Evolutionary conservation across 2,888 invertebrate genomes (phyloP), one percentile per base, ranked within the genome.

Genomic region (Andrena minutula): DNA sequence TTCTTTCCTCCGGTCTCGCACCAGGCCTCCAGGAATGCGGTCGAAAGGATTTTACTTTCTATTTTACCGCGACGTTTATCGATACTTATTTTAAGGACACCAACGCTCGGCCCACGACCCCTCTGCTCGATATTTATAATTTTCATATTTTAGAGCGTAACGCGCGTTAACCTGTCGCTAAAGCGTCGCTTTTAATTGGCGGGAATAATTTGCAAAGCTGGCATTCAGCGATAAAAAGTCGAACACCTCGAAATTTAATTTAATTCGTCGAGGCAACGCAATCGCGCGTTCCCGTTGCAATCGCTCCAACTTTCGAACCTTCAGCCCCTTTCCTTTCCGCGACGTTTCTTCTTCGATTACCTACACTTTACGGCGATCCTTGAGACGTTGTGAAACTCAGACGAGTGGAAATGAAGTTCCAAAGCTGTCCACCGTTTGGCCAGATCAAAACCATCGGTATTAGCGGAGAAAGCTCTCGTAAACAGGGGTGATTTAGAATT

Each of bases 401-500:
- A 4, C 60, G 7, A 7, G 12, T 63, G n/a, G 23, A 70, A 32
- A 30, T 16, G 63, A 23, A 41, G 56, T 63, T 12, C 10, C 58
- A 6, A 35, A 23, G 47, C n/a, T 30, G 23, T n/a, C 16, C 32
- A 3, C 28, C 51, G 32, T 49, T 77, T 83, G 86, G 83, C 83
- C 84, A 51, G 87, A 89, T 89, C 84, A 79, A 85, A 84, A 87
- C 73, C 78, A 85, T 79, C 79, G 85, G 87, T 82, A 86, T 82
- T 83, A 86, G 74, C 70, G 77, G 86, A 83, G 86, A 84, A 79
- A 86, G 82, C 82, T 69, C 78, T 82, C 82, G 82, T 90, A 89
- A 90, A 90, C 86, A 87, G 86, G 90, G 90, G 89, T 88, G 90
- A 90, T 90, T 90, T 90, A 90, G 91, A 91, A 89, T 91, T 85